phyloP scores from a whole-genome alignment of 2,888 invertebrate species.

The Lumbricus terrestris region DNA sequence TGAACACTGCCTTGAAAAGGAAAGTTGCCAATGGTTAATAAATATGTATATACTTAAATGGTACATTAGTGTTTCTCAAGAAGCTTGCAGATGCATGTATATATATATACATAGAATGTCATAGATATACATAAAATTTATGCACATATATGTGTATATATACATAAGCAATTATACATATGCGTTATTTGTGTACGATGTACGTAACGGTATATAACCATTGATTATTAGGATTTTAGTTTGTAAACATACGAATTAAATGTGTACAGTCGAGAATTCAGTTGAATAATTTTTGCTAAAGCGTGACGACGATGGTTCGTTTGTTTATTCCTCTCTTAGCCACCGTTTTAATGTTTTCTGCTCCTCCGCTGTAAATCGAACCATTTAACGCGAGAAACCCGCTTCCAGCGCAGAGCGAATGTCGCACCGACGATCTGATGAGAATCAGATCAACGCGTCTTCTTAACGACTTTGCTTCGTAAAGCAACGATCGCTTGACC shows the following conservation, averaged over 20 bases:
- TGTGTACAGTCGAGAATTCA: neutral
- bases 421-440: neutral
- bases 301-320: too few relatives aligned
- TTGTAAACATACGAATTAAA: neutral
- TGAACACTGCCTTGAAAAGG: neutral
- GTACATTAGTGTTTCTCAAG: neutral
- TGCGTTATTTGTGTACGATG: neutral
- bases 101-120: neutral
- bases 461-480: neutral
- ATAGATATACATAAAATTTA: too few relatives aligned
- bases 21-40: neutral
- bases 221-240: conserved; percentile 3
- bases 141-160: too few relatives aligned
- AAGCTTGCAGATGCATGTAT: neutral
- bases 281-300: neutral
- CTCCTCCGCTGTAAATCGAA: neutral
- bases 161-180: neutral
- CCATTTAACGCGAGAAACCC: neutral
- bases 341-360: neutral
- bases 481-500: neutral
- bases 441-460: neutral
- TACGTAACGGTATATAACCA: neutral
- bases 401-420: neutral
- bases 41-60: neutral
- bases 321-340: neutral